A percentile compares a stretch with the other conserved stretches of the same genome.
Evolutionary conservation across 2,797 vertebrate species (phyloP).

Genomic region (Anguilla obscura): DNA sequence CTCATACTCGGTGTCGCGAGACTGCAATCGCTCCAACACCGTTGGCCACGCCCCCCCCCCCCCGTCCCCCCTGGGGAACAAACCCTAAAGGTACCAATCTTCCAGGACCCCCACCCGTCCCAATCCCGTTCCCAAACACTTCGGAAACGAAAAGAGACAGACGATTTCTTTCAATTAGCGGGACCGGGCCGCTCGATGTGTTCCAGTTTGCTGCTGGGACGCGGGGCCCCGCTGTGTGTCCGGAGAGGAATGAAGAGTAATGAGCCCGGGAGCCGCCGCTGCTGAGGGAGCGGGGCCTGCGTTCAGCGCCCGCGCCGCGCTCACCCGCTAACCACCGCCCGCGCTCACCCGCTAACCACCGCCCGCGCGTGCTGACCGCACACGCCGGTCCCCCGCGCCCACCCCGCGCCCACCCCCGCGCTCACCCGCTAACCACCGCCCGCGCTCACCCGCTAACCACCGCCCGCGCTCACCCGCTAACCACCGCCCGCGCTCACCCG

Average conservation of each 20-base stretch:
- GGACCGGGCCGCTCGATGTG: slow-evolving; percentile 72
- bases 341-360: too few relatives aligned
- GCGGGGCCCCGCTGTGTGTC: slow-evolving; percentile 72
- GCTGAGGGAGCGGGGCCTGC: slow-evolving; percentile 69
- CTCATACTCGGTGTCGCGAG: not conserved
- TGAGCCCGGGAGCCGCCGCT: slow-evolving; percentile 65
- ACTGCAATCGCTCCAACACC: not conserved
- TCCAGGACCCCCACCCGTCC: slow-evolving; percentile 41
- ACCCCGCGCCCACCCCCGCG: too few relatives aligned
- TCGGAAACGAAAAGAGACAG: slow-evolving; percentile 74
- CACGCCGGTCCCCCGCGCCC: too few relatives aligned
- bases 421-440: too few relatives aligned
- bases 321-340: slow-evolving; percentile 57
- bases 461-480: too few relatives aligned
- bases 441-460: too few relatives aligned
- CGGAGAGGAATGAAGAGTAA: slow-evolving; percentile 79
- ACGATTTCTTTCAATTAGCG: slow-evolving; percentile 85
- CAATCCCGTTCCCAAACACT: slow-evolving; percentile 48
- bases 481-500: too few relatives aligned
- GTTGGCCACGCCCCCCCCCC: not conserved
- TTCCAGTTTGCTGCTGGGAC: slow-evolving; percentile 78
- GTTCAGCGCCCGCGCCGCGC: slow-evolving; percentile 48
- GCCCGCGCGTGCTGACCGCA: too few relatives aligned
- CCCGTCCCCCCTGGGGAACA: not conserved
- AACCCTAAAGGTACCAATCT: too few relatives aligned